Evolutionary conservation across 2,797 vertebrate species (phyloP).

Genomic region (Haliaeetus albicilla): DNA sequence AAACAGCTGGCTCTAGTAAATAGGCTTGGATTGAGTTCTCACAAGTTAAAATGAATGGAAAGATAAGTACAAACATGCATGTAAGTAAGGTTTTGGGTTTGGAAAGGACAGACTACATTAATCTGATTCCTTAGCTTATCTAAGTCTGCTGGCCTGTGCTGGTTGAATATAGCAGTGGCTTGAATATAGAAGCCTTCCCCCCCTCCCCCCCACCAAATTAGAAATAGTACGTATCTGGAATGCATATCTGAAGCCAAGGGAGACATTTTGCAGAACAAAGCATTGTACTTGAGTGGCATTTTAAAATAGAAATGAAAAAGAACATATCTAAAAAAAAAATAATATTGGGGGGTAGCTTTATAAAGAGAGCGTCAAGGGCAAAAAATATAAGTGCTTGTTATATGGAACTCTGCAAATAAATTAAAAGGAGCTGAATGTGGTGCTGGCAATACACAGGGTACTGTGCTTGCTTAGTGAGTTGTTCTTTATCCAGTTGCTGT

Average conservation of each 20-base stretch:
- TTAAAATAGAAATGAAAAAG: not conserved
- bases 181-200: not conserved
- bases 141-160: not conserved
- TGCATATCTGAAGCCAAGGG: not conserved
- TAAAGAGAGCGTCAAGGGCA: not conserved
- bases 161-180: not conserved
- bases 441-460: not conserved
- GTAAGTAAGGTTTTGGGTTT: not conserved
- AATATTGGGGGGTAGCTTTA: not conserved
- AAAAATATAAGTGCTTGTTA: not conserved
- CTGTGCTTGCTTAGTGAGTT: not conserved
- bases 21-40: slow-evolving; percentile 10
- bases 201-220: not conserved
- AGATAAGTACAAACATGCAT: slow-evolving; percentile 2
- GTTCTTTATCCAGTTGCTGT: not conserved
- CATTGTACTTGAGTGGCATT: not conserved
- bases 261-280: not conserved
- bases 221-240: not conserved
- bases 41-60: not conserved
- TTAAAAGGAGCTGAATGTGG: not conserved
- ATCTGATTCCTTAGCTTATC: not conserved
- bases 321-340: not conserved
- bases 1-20: slow-evolving; percentile 36
- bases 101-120: not conserved
- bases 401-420: not conserved